Evolutionary conservation across 2,113 vertebrate species (phyloP).

Genomic region (Cichladusa arquata): DNA sequence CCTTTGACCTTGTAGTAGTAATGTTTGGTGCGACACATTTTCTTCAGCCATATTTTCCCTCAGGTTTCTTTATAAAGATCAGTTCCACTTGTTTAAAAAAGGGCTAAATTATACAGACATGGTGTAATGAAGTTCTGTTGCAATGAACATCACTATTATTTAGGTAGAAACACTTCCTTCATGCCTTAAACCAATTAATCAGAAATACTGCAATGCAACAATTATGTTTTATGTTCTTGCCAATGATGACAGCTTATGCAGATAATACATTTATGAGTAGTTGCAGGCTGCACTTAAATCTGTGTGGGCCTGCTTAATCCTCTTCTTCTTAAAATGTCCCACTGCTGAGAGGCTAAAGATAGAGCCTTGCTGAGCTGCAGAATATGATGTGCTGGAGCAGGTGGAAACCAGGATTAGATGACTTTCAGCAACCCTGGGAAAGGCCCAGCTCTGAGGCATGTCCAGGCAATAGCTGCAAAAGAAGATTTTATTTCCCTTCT

Average conservation of each 20-base stretch:
- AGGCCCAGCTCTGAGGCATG: not conserved
- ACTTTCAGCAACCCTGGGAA: not conserved
- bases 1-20: not conserved
- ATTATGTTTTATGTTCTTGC: not conserved
- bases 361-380: not conserved
- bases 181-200: conserved; percentile 39
- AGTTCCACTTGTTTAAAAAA: conserved; percentile 3
- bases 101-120: not conserved
- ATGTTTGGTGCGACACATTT: not conserved
- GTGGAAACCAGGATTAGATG: conserved; percentile 15
- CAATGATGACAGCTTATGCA: not conserved
- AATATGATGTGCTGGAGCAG: not conserved
- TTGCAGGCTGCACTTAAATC: not conserved
- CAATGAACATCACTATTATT: conserved; percentile 6
- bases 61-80: not conserved
- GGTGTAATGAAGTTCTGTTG: conserved; percentile 8
- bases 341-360: conserved; percentile 34
- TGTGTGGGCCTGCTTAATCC: conserved; percentile 10
- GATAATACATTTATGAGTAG: not conserved
- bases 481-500: not conserved
- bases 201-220: not conserved
- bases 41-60: not conserved
- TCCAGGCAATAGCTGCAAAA: not conserved
- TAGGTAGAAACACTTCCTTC: conserved; percentile 24
- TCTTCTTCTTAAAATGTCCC: conserved; percentile 4